Conservation (phyloP, 2,888 invertebrate species). For the Sicus ferrugineus region DNA sequence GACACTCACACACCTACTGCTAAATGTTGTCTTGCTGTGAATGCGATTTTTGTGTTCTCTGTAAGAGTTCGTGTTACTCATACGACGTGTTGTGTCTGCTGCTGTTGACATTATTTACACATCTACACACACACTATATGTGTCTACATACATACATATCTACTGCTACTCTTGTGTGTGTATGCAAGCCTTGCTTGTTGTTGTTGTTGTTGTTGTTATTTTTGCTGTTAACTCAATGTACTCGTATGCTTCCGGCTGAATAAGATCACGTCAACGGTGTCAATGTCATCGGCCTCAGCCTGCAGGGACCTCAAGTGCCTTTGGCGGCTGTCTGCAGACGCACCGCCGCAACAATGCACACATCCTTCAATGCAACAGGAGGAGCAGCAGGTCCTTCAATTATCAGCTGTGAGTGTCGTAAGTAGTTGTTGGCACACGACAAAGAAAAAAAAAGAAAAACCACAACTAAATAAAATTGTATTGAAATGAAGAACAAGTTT, state of each 20-base stretch:
- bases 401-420: slow-evolving; percentile 57
- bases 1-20: slow-evolving; percentile 35
- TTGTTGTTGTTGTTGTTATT: slow-evolving; percentile 14
- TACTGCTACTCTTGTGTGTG: neutral
- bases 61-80: no score
- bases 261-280: slow-evolving; percentile 76
- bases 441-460: no score
- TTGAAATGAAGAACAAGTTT: no score
- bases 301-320: slow-evolving; percentile 67
- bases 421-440: neutral
- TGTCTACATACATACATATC: no score
- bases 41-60: no score
- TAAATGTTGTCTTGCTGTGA: no score
- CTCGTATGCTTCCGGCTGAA: slow-evolving; percentile 33
- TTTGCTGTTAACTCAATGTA: slow-evolving; percentile 19
- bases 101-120: neutral
- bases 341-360: slow-evolving; percentile 23
- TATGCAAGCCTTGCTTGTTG: slow-evolving; percentile 9
- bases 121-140: no score
- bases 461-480: no score
- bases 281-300: slow-evolving; percentile 72
- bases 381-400: slow-evolving; percentile 48
- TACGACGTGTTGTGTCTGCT: neutral
- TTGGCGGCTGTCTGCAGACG: slow-evolving; percentile 57
- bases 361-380: slow-evolving; percentile 51